Evolutionary conservation across 2,113 vertebrate genomes (phyloP).

Genomic region (Podocnemis expansa): DNA sequence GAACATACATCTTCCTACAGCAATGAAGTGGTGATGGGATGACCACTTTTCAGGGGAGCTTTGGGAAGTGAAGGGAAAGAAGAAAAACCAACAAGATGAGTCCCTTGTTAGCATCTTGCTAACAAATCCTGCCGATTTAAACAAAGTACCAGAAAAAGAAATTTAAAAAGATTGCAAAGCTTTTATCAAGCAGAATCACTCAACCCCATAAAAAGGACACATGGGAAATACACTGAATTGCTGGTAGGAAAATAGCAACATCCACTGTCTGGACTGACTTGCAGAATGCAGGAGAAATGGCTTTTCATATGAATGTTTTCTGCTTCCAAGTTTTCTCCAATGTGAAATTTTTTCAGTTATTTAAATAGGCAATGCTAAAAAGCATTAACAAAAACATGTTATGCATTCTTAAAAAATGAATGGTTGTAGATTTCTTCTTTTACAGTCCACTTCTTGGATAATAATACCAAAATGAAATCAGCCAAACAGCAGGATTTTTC

Average conservation of each 20-base stretch:
- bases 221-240: neutral
- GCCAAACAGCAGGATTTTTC: neutral
- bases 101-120: neutral
- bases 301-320: neutral
- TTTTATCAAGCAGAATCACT: neutral
- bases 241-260: neutral
- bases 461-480: neutral
- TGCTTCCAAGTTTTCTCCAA: neutral
- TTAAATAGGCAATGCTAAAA: neutral
- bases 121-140: neutral
- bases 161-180: neutral
- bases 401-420: neutral
- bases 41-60: neutral
- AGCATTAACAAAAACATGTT: neutral
- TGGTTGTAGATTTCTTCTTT: neutral
- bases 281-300: neutral
- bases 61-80: neutral
- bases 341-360: neutral
- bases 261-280: neutral
- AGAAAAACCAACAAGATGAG: neutral
- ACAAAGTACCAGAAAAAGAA: neutral
- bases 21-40: neutral
- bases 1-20: neutral
- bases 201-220: neutral
- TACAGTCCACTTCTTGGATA: neutral